These are phyloP conservation scores for Chiroxiphia lanceolata DNA, from an alignment of 2,797 vertebrate genomes.

Conservation along the genomic window DNA sequence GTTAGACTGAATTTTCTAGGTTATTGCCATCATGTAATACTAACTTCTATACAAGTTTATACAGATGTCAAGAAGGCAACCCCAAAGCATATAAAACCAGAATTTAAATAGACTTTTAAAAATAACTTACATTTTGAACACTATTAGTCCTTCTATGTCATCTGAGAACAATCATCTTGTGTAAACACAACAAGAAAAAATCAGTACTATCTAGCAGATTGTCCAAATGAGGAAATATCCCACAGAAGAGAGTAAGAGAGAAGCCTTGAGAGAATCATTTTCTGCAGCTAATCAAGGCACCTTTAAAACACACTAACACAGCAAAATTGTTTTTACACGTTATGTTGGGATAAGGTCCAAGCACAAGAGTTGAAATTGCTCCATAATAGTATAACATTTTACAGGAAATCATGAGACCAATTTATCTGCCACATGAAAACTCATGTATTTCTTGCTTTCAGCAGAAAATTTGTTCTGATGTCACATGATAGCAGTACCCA, in stretches of 20 bases:
- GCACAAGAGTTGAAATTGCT: neutral
- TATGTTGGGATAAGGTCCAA: neutral
- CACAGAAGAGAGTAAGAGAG: neutral
- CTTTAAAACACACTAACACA: neutral
- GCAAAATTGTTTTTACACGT: neutral
- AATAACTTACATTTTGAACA: neutral
- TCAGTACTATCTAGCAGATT: neutral
- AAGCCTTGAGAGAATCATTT: neutral
- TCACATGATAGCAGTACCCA: neutral
- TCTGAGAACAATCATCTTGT: neutral
- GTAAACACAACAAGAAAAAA: neutral
- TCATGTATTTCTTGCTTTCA: neutral
- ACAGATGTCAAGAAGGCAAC: neutral
- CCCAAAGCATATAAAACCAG: neutral
- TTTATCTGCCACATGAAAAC: neutral
- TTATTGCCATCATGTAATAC: neutral
- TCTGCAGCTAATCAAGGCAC: neutral
- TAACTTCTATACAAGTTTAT: neutral
- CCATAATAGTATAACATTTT: neutral
- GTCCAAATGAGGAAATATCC: neutral
- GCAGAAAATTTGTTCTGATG: neutral
- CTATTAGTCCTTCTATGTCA: neutral
- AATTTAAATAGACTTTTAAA: neutral
- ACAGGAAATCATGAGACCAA: neutral
- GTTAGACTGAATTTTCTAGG: neutral